Evolutionary conservation across 2,797 vertebrate species (phyloP).

Genomic region (Eospalax fontanierii): DNA sequence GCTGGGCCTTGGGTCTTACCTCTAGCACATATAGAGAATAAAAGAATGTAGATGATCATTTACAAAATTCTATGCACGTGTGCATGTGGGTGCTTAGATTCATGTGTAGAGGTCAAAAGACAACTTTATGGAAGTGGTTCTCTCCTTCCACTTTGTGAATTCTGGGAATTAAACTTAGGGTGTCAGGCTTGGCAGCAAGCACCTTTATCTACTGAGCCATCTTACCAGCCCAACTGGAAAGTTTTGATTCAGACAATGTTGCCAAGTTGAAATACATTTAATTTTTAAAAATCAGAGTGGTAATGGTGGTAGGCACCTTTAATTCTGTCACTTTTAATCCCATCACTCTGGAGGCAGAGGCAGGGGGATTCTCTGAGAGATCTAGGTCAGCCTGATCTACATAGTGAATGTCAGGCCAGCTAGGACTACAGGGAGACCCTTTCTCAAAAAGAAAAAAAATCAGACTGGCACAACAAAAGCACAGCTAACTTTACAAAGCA

Average conservation of each 20-base stretch:
- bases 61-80: conserved; percentile 57
- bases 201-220: background rate
- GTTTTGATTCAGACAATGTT: conserved; percentile 50
- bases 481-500: background rate
- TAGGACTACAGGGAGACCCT: too few relatives aligned
- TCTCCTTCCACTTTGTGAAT: background rate
- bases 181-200: background rate
- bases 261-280: conserved; percentile 39
- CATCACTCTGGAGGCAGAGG: too few relatives aligned
- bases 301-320: too few relatives aligned
- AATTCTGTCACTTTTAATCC: too few relatives aligned
- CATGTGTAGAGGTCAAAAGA: background rate
- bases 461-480: conserved; percentile 58
- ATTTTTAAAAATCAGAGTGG: background rate
- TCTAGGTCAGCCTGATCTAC: too few relatives aligned
- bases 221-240: background rate
- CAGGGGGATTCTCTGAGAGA: too few relatives aligned
- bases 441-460: background rate
- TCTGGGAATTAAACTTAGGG: background rate
- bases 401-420: too few relatives aligned
- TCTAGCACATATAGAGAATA: background rate
- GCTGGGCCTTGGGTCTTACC: background rate
- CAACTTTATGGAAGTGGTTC: background rate
- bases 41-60: background rate
- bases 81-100: too few relatives aligned